phyloP scores from a whole-genome alignment of 1,140 invertebrate genomes.

The Leptinotarsa lineolata region DNA sequence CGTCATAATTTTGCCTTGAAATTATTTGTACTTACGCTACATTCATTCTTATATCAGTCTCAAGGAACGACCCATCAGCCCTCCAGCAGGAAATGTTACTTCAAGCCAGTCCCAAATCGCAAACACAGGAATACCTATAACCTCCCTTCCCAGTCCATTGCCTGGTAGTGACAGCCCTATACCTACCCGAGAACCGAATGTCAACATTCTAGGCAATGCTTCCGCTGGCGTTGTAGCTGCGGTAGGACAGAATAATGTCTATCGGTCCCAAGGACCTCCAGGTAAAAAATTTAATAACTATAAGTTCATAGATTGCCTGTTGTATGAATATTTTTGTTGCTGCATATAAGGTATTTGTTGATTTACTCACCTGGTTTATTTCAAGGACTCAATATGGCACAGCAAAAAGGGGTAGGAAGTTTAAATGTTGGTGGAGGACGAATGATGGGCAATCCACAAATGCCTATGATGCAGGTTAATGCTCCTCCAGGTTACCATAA shows the following conservation, averaged over 20 bases:
- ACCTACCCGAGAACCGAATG: constrained; percentile 41
- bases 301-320: too few relatives aligned
- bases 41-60: constrained; percentile 60
- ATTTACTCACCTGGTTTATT: neutral
- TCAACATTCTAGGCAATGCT: constrained; percentile 46
- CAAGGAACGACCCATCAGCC: constrained; percentile 81
- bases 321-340: too few relatives aligned
- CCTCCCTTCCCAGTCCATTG: constrained; percentile 61
- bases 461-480: constrained; percentile 57
- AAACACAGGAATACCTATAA: constrained; percentile 48
- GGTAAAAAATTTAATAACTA: constrained; percentile 6
- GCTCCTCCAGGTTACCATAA: constrained; percentile 62
- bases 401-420: constrained; percentile 28
- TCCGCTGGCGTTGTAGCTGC: constrained; percentile 42
- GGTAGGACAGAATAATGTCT: constrained; percentile 48
- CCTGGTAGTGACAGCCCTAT: constrained; percentile 65
- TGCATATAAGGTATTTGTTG: too few relatives aligned
- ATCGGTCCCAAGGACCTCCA: constrained; percentile 43
- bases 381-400: constrained; percentile 17
- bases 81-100: constrained; percentile 59
- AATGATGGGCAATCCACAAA: constrained; percentile 48
- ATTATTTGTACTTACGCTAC: too few relatives aligned
- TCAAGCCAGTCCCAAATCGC: constrained; percentile 54
- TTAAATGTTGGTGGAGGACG: constrained; percentile 34
- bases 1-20: too few relatives aligned